Conservation (phyloP, 2,888 invertebrate genomes). For the Limnephilus marmoratus region DNA sequence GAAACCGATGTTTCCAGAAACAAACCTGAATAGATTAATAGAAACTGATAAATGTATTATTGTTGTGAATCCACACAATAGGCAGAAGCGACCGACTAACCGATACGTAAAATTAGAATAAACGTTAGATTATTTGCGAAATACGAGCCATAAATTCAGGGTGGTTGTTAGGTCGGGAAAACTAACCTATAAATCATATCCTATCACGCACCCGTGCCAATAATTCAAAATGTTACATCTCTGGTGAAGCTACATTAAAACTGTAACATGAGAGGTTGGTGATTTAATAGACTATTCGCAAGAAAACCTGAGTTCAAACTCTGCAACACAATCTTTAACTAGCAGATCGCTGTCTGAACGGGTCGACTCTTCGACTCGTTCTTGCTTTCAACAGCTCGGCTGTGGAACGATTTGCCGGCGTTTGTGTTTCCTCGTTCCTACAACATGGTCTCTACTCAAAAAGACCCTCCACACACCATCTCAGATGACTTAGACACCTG, state of each 20-base stretch:
- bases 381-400: no score
- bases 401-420: no score
- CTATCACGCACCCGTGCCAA: neutral
- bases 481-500: no score
- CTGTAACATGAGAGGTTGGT: neutral
- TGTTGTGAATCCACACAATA: neutral
- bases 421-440: no score
- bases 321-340: no score
- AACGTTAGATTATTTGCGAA: neutral
- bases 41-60: neutral
- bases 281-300: neutral
- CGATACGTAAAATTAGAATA: neutral
- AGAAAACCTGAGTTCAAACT: neutral
- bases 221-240: neutral
- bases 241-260: neutral
- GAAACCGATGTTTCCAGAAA: neutral
- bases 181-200: neutral
- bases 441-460: no score
- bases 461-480: no score
- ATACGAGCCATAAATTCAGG: neutral
- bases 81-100: neutral
- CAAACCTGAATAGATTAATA: neutral
- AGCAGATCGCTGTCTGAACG: no score
- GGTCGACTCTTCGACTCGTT: no score
- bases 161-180: neutral